phyloP scores from a whole-genome alignment of 30 jellyfish, hydroid and myxozoan genomes.

The Turritopsis rubra region DNA sequence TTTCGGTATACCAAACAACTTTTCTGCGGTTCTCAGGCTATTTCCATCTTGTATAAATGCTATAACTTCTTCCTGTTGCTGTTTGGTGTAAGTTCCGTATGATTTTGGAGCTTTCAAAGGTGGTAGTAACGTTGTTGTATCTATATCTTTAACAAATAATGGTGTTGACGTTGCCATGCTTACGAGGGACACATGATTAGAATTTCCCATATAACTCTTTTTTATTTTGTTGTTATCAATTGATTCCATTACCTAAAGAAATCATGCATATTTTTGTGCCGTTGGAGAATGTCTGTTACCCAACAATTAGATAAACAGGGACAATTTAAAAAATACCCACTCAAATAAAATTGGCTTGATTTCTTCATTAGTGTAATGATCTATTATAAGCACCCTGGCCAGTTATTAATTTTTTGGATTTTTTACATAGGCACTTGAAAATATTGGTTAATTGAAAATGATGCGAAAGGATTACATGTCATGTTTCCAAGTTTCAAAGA shows the following conservation, averaged over 20 bases:
- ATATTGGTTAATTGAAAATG: too few relatives aligned
- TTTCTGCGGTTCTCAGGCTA: constrained; percentile 22
- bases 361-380: too few relatives aligned
- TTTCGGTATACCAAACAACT: constrained; percentile 23
- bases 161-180: not conserved
- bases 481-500: too few relatives aligned
- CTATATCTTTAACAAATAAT: not conserved
- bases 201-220: not conserved
- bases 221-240: not conserved
- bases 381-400: too few relatives aligned
- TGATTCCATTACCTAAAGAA: not conserved
- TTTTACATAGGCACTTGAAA: too few relatives aligned
- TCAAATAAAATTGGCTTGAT: too few relatives aligned
- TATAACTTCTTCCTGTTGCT: constrained; percentile 20
- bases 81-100: constrained; percentile 25
- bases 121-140: not conserved
- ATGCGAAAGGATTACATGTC: too few relatives aligned
- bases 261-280: too few relatives aligned
- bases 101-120: constrained; percentile 25
- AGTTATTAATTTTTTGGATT: too few relatives aligned
- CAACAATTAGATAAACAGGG: too few relatives aligned
- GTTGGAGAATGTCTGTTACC: too few relatives aligned
- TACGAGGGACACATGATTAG: not conserved
- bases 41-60: constrained; percentile 8
- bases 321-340: too few relatives aligned